Evolutionary conservation across 64 coral and sea anemone genomes (phyloP).

Genomic region (Montipora capricornis): DNA sequence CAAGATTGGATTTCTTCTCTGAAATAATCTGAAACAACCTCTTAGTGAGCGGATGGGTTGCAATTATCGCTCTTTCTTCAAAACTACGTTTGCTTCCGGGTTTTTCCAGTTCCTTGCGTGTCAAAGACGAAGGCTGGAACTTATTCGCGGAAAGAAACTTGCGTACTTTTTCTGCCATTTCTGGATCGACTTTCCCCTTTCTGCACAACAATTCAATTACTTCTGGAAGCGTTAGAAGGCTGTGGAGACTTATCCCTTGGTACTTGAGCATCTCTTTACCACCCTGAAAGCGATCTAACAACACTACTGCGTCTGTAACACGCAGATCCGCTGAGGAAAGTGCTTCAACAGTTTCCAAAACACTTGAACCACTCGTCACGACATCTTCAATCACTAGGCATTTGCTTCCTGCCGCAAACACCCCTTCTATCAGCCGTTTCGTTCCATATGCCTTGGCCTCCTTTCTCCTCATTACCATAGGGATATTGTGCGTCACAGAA

Average conservation of each 20-base stretch:
- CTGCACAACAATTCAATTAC: conserved; percentile 66
- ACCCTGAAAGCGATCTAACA: conserved; percentile 93
- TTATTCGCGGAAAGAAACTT: conserved; percentile 81
- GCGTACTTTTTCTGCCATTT: conserved; percentile 72
- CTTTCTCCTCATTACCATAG: conserved; percentile 98
- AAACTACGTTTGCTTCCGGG: conserved; percentile 63
- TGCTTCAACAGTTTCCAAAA: conserved; percentile 89
- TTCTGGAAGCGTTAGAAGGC: conserved; percentile 75
- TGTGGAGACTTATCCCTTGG: conserved; percentile 79
- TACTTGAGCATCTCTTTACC: conserved; percentile 82
- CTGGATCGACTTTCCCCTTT: conserved; percentile 69
- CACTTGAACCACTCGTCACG: conserved; percentile 96
- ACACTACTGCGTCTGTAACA: conserved; percentile 91
- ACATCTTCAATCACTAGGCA: conserved; percentile 98
- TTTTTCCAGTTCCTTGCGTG: not conserved
- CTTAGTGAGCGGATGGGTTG: conserved; percentile 69
- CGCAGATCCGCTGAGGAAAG: conserved; percentile 64
- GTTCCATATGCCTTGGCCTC: conserved; percentile 98
- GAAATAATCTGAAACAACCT: conserved; percentile 87
- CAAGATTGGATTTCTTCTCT: conserved; percentile 86
- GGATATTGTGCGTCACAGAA: conserved; percentile 82
- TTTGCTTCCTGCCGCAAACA: conserved; percentile 68
- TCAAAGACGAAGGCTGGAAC: conserved; percentile 25
- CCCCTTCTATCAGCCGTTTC: conserved; percentile 95
- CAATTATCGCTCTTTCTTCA: conserved; percentile 60